These are phyloP conservation scores for Centropristis striata DNA, from an alignment of 2,113 vertebrate genomes.

Conservation along the genomic window DNA sequence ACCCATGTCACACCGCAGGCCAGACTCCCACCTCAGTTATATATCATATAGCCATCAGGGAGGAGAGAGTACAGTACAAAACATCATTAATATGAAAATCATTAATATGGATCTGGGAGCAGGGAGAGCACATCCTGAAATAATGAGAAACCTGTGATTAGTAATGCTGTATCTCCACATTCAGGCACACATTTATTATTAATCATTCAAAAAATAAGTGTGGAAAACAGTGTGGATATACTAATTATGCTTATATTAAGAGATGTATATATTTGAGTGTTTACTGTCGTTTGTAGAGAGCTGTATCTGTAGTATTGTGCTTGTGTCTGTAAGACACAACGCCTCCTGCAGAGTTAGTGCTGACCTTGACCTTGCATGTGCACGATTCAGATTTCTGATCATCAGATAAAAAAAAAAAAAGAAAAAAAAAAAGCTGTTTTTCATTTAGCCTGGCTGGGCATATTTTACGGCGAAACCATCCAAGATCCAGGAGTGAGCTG, in stretches of 20 bases:
- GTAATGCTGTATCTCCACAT: slow-evolving; percentile 44
- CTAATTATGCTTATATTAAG: slow-evolving; percentile 35
- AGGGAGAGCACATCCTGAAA: slow-evolving; percentile 53
- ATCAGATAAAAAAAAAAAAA: slow-evolving; percentile 4
- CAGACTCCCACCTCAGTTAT: slow-evolving; percentile 41
- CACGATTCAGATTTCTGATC: slow-evolving; percentile 32
- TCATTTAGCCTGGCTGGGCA: slow-evolving; percentile 47
- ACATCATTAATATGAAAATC: slow-evolving; percentile 76
- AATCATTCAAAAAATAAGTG: slow-evolving; percentile 37
- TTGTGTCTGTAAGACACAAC: not conserved
- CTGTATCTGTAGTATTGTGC: not conserved
- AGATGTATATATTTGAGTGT: slow-evolving; percentile 2
- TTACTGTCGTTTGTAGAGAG: not conserved
- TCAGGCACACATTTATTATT: slow-evolving; percentile 63
- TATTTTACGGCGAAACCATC: slow-evolving; percentile 57
- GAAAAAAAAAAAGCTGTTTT: not conserved
- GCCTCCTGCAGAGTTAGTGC: slow-evolving; percentile 20
- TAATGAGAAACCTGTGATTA: slow-evolving; percentile 73
- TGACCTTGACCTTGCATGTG: slow-evolving; percentile 67
- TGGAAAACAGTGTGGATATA: slow-evolving; percentile 15
- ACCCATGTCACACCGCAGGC: slow-evolving; percentile 34
- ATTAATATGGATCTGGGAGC: slow-evolving; percentile 72
- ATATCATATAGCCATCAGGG: slow-evolving; percentile 61
- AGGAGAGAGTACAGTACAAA: slow-evolving; percentile 55
- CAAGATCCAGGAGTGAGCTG: slow-evolving; percentile 45